These are phyloP conservation scores for Chaenocephalus aceratus DNA, from an alignment of 2,113 vertebrate genomes.

Conservation along the genomic window DNA sequence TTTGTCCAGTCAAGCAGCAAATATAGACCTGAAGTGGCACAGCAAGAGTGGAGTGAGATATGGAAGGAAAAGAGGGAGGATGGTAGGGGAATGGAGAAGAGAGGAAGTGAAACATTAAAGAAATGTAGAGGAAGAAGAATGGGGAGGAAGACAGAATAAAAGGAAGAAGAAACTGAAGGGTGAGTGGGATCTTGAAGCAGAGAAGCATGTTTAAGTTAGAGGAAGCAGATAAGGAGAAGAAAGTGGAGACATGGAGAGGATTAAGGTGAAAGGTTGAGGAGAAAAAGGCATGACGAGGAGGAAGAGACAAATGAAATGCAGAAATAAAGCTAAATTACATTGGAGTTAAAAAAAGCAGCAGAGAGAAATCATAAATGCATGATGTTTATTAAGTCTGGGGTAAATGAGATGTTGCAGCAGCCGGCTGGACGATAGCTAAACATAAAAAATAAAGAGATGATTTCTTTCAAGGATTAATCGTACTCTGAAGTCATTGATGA, in stretches of 20 bases:
- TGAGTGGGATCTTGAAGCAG: neutral
- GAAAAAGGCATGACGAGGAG: neutral
- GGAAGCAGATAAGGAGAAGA: neutral
- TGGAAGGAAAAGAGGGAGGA: neutral
- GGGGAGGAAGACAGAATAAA: too few species aligned
- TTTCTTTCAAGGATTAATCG: constrained; percentile 80
- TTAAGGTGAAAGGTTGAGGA: neutral
- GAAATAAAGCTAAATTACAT: constrained; percentile 28
- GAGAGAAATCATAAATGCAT: constrained; percentile 46
- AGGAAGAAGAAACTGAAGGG: neutral
- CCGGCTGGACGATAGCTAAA: constrained; percentile 69
- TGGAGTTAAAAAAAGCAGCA: neutral
- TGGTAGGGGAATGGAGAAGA: neutral
- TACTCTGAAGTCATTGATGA: constrained; percentile 71
- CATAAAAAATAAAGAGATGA: constrained; percentile 78
- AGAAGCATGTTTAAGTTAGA: neutral
- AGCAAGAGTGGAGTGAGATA: constrained; percentile 14
- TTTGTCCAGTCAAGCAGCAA: constrained; percentile 60
- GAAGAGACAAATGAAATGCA: neutral
- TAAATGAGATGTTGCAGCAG: constrained; percentile 78
- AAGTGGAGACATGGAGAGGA: neutral
- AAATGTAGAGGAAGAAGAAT: neutral
- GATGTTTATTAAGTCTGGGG: constrained; percentile 77
- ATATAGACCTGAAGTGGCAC: constrained; percentile 52
- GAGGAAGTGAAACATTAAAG: neutral